phyloP scores from a whole-genome alignment of 2,888 invertebrate genomes.

The Drosophila kanekoi region DNA sequence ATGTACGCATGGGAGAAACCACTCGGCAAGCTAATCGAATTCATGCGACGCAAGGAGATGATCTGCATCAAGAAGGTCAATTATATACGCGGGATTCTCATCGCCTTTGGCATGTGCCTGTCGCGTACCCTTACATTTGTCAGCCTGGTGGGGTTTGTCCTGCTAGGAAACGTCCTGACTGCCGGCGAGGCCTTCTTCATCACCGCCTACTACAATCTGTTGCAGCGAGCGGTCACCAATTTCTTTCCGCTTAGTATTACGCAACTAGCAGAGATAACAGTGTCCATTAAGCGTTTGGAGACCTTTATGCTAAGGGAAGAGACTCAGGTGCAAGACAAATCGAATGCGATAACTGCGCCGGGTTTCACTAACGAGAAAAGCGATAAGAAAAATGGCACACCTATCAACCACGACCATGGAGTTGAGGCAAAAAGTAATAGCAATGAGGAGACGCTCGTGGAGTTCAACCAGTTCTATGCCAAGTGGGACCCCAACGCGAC shows the following conservation, averaged over 20 bases:
- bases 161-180: constrained; percentile 89
- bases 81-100: constrained; percentile 90
- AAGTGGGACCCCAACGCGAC: constrained; percentile 88
- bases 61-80: constrained; percentile 90
- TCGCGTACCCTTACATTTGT: constrained; percentile 94
- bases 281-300: constrained; percentile 87
- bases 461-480: constrained; percentile 88
- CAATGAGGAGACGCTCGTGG: constrained; percentile 82
- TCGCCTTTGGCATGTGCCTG: constrained; percentile 94
- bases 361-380: constrained; percentile 14
- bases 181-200: constrained; percentile 94
- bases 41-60: constrained; percentile 87
- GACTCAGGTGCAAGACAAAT: constrained; percentile 68
- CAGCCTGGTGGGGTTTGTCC: constrained; percentile 91
- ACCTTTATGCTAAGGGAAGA: constrained; percentile 88
- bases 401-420: constrained; percentile 15
- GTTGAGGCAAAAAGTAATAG: constrained; percentile 6
- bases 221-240: constrained; percentile 94
- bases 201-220: constrained; percentile 94
- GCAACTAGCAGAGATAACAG: constrained; percentile 87
- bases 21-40: constrained; percentile 90
- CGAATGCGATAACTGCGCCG: constrained; percentile 30
- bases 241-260: constrained; percentile 92
- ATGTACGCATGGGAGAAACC: constrained; percentile 98
- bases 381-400: constrained; percentile 45